Evolutionary conservation across 2,113 vertebrate genomes (phyloP), one percentile per base, ranked within the genome.

Genomic region (Paratilapia polleni): DNA sequence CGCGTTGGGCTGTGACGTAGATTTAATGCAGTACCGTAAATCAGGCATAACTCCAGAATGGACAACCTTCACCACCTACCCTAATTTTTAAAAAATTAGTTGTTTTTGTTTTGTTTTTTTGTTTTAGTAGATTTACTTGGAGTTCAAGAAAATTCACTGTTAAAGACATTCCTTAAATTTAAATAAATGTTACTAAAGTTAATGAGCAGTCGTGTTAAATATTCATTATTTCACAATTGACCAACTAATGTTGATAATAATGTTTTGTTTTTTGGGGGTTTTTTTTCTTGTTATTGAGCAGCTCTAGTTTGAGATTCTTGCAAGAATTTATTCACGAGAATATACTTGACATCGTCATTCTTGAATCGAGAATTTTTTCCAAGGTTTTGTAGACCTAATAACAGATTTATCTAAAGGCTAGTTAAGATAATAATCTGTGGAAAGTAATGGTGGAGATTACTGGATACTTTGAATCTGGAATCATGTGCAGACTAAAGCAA

Each of bases 351-450:
- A 43, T 43, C 10, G 11, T 12, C 41, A 34, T 6, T 6, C 6
- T 34, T 4, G 34, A 4, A 4, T 34, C 34, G 6, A 26, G 66
- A 49, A 31, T 19, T 38, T 6, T 41, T 43, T 12, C 10, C 20
- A 3, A 2, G 20, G 4, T 38, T 49, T 70, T 49, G 41, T 10
- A 56, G 52, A 22, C 31, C 47, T 63, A 38, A 64, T 62, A 34
- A 9, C 20, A 36, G 49, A 79, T 56, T 22, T 36, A 63, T 47
- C 15, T 54, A 38, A 38, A 49, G 47, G 5, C 54, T 79, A 38
- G n/a, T 64, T 56, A 34, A 26, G 3, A 78, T 52, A 14, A 62
- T 62, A 63, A 63, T 78, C 77, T 52, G 20, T 47, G 47, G 41
- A 10, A 20, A 70, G 9, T 70, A 3, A 0, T 1, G 9, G 43